A percentile compares a stretch with the other conserved stretches of the same genome.
These are phyloP conservation scores for Tachystola acroxantha DNA, from an alignment of 2,888 invertebrate genomes.

Conservation along the genomic window DNA sequence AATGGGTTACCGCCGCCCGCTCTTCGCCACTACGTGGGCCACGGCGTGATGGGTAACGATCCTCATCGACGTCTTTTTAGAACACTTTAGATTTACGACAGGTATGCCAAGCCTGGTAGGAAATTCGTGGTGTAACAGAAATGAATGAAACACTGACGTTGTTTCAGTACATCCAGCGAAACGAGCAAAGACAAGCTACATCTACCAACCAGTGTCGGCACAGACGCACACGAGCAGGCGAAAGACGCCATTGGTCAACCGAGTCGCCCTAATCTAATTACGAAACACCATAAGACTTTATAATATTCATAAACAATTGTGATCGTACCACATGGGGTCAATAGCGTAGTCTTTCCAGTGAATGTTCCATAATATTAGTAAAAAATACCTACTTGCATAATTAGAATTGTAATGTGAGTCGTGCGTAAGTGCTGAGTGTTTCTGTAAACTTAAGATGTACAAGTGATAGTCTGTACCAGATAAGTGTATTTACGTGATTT, in stretches of 20 bases:
- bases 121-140: too few relatives aligned
- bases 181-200: constrained; percentile 63
- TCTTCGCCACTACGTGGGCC: too few relatives aligned
- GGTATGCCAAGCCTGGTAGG: too few relatives aligned
- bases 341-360: constrained; percentile 29
- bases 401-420: constrained; percentile 37
- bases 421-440: constrained; percentile 27
- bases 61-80: too few relatives aligned
- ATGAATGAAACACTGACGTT: neutral
- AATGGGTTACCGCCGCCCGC: too few relatives aligned
- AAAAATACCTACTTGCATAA: constrained; percentile 14
- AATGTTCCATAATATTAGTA: constrained; percentile 32
- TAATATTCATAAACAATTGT: constrained; percentile 32
- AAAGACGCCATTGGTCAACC: constrained; percentile 80
- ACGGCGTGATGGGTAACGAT: too few relatives aligned
- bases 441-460: constrained; percentile 19
- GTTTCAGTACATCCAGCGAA: constrained; percentile 63
- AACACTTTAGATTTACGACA: too few relatives aligned
- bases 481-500: constrained; percentile 55
- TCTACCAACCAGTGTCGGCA: constrained; percentile 62
- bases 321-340: constrained; percentile 39
- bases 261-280: constrained; percentile 58
- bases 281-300: constrained; percentile 3
- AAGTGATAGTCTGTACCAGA: constrained; percentile 53
- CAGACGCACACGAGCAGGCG: constrained; percentile 76